Conservation (phyloP, 2,113 vertebrate species). For the Psittacus erithacus region DNA sequence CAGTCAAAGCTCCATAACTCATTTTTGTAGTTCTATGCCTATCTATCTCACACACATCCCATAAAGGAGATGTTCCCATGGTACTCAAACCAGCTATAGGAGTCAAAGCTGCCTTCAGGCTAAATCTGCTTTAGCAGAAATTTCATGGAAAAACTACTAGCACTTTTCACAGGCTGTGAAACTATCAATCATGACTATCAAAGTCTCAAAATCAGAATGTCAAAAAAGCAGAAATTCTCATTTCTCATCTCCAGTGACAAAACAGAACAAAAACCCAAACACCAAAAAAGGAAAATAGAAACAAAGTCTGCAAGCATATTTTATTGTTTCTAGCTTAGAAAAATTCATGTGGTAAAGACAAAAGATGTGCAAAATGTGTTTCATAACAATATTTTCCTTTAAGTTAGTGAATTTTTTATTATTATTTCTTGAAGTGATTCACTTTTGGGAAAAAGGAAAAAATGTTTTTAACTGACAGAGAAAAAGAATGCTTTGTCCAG, state of each 20-base stretch:
- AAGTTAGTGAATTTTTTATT: background rate
- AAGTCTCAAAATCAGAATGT: background rate
- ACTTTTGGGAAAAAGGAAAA: background rate
- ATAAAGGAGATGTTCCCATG: background rate
- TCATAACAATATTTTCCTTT: background rate
- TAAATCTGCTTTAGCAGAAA: background rate
- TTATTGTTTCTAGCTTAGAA: background rate
- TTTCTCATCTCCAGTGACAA: background rate
- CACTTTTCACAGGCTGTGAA: background rate
- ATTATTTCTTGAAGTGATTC: background rate
- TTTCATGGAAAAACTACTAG: background rate
- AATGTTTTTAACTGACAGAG: background rate
- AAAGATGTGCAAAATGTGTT: background rate
- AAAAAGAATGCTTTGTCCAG: background rate
- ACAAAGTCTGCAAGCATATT: rapidly evolving
- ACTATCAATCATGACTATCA: background rate
- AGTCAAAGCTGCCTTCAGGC: background rate
- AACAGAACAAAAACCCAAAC: background rate
- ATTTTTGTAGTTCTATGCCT: background rate
- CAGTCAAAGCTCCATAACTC: background rate
- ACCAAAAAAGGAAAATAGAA: background rate
- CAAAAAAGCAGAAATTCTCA: background rate
- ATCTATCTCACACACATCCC: background rate
- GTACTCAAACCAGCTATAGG: background rate
- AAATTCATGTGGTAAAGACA: background rate